A percentile compares a stretch with the other conserved stretches of the same genome.
Evolutionary conservation across 2,113 vertebrate genomes (phyloP).

Genomic region (Ictalurus furcatus): DNA sequence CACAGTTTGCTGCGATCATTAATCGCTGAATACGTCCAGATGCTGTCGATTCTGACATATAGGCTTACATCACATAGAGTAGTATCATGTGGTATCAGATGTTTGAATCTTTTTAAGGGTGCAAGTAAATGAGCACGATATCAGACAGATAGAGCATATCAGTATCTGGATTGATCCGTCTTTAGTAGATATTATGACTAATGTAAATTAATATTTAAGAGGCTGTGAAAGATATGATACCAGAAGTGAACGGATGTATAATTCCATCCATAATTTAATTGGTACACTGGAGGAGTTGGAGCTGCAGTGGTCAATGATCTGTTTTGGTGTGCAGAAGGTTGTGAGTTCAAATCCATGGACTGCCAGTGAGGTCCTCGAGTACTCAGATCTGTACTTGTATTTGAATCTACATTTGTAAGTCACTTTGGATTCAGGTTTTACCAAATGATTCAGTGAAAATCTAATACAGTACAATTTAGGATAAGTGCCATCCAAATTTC

Average conservation of each 20-base stretch:
- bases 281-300: not conserved
- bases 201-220: not conserved
- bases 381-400: not conserved
- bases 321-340: not conserved
- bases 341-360: not conserved
- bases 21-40: not conserved
- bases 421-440: not conserved
- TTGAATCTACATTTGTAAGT: not conserved
- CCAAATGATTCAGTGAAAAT: not conserved
- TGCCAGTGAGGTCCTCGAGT: not conserved
- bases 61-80: not conserved
- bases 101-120: not conserved
- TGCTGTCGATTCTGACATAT: not conserved
- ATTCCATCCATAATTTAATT: not conserved
- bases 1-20: not conserved
- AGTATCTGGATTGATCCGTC: not conserved
- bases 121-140: not conserved
- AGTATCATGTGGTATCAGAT: not conserved
- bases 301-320: not conserved
- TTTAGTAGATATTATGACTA: not conserved
- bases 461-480: not conserved
- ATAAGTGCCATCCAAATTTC: not conserved
- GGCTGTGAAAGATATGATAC: not conserved
- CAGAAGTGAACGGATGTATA: not conserved
- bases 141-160: not conserved